Conservation (phyloP, 64 coral and sea anemone genomes). For the Porites lutea region DNA sequence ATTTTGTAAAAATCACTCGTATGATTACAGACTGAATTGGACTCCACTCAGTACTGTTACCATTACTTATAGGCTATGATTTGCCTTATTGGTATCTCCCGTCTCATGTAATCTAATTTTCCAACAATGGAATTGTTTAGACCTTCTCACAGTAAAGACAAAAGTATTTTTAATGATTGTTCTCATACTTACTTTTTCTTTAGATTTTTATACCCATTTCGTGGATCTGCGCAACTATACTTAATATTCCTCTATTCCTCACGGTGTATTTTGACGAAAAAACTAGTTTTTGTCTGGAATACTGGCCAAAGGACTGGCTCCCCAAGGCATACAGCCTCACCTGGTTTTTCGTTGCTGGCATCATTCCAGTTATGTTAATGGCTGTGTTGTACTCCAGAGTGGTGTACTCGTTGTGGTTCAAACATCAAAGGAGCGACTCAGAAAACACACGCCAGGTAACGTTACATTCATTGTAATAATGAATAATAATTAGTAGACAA, state of each 20-base stretch:
- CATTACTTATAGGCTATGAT: too few species aligned
- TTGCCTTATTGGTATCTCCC: too few species aligned
- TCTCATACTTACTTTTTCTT: background rate
- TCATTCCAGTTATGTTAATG: slow-evolving; percentile 26
- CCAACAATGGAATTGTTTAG: too few species aligned
- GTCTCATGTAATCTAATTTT: too few species aligned
- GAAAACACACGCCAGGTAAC: slow-evolving; percentile 2
- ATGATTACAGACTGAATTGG: too few species aligned
- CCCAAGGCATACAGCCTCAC: slow-evolving; percentile 47
- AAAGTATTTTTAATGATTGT: too few species aligned
- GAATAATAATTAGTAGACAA: too few species aligned
- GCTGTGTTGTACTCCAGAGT: slow-evolving; percentile 40
- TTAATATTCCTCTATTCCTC: slow-evolving; percentile 20
- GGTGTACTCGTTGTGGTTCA: slow-evolving; percentile 41
- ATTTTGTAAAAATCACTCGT: too few species aligned
- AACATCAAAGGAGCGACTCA: background rate
- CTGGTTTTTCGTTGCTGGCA: slow-evolving; percentile 52
- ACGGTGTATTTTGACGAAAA: background rate
- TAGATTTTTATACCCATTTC: slow-evolving; percentile 2
- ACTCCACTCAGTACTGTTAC: too few species aligned
- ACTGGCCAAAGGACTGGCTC: slow-evolving; percentile 43
- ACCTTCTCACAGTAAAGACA: too few species aligned
- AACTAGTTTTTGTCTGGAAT: slow-evolving; percentile 25
- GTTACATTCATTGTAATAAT: background rate
- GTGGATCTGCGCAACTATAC: slow-evolving; percentile 19